Evolutionary conservation across 2,113 vertebrate species (phyloP), one percentile per base, ranked within the genome.

Genomic region (Naja naja): DNA sequence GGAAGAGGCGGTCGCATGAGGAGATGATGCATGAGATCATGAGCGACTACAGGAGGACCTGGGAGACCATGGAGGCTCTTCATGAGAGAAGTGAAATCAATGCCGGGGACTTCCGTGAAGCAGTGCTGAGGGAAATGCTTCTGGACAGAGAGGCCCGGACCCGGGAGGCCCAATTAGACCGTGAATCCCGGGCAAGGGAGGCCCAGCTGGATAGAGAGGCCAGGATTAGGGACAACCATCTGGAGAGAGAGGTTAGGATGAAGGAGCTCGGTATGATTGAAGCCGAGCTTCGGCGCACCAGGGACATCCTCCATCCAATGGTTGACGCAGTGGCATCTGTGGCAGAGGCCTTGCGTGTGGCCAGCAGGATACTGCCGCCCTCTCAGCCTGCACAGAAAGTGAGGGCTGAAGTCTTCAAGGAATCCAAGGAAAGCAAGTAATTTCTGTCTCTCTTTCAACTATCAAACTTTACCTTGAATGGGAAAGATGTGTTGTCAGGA

Each of bases 21-120:
- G 92, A 93, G 53, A 93, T 93, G 92, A 93, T 93, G 92, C 92
- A 93, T 5, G 89, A 93, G 34, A 93, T 93, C 89, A 93, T 93
- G 92, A 90, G 89, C 0, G 89, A 93, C 81, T 93, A 93, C 45
- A 56, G 92, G 55, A 86, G 89, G n/a, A 93, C 92, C 89, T 93
- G 92, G 92, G 92, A 93, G 56, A 93, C 92, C 16, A 93, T 93
- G 92, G 92, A 93, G 55, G 92, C 92, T 1, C 92, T 93, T 87
- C 92, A 93, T 1, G 89, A 93, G 55, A 87, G 92, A 47, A 89
- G 92, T 34, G 92, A 93, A 86, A 87, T 87, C 45, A 93, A 56
- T 3, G 89, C 92, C 0, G 89, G 92, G 81, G 92, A 93, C n/a
- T 93, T 93, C 49, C 92, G 92, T 4, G 92, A 93, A 49, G 92